These are phyloP conservation scores for Bombus terrestris DNA, from an alignment of 1,140 invertebrate genomes.

Conservation along the genomic window DNA sequence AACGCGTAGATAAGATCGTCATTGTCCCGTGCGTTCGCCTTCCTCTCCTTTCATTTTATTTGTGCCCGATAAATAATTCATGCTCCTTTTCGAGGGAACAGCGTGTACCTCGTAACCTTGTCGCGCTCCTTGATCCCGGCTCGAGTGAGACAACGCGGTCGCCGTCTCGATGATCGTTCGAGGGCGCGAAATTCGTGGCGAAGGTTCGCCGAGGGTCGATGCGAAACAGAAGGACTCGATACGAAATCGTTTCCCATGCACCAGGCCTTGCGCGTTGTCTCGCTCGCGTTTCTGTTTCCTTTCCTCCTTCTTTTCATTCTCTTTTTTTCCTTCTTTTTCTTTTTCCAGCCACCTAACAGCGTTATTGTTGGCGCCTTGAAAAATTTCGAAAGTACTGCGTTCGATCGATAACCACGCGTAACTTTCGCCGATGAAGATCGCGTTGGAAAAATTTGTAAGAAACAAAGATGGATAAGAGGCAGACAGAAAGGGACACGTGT, in stretches of 20 bases:
- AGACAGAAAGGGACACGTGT: background rate
- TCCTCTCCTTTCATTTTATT: constrained; percentile 59
- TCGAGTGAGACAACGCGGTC: constrained; percentile 49
- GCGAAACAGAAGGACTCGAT: background rate
- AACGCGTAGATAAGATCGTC: constrained; percentile 51
- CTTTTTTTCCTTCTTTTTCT: background rate
- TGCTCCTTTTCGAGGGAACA: constrained; percentile 74
- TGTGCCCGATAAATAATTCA: constrained; percentile 77
- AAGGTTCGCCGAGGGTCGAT: constrained; percentile 40
- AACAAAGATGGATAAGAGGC: no score
- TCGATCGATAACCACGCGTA: no score
- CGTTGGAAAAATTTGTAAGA: no score
- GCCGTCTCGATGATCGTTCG: constrained; percentile 59
- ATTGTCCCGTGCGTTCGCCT: constrained; percentile 55
- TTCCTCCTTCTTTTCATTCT: background rate
- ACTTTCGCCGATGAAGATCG: no score
- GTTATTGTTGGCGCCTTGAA: background rate
- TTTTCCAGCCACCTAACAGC: background rate
- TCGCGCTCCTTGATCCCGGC: constrained; percentile 67
- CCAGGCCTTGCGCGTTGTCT: no score
- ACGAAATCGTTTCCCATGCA: no score
- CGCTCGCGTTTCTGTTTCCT: background rate
- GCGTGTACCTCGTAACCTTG: constrained; percentile 67
- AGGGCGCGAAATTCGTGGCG: constrained; percentile 62
- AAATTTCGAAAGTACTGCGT: background rate